Conservation (phyloP, 1,140 invertebrate species). For the Cotesia glomerata region DNA sequence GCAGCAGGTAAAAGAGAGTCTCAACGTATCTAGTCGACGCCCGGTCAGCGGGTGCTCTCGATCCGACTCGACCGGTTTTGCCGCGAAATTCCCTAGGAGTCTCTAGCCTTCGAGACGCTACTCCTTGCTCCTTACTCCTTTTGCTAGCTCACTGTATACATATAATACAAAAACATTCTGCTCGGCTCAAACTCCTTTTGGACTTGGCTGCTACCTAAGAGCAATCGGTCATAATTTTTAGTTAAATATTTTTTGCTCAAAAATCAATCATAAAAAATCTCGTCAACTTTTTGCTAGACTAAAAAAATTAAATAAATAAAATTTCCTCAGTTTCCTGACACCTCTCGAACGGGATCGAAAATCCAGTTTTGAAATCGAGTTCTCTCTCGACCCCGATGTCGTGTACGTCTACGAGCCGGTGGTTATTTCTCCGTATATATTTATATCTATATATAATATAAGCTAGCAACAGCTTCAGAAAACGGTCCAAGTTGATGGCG, state of each 20-base stretch:
- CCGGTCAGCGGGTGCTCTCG: slow-evolving; percentile 36
- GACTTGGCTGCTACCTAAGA: background rate
- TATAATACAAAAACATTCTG: too few relatives aligned
- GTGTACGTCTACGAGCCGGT: background rate
- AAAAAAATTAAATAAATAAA: background rate
- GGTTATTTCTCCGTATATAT: background rate
- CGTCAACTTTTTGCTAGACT: too few relatives aligned
- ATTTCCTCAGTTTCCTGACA: slow-evolving; percentile 33
- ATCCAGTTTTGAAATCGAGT: slow-evolving; percentile 63
- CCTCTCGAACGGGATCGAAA: slow-evolving; percentile 42
- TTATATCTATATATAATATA: slow-evolving; percentile 7
- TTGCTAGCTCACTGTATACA: background rate
- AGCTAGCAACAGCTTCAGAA: slow-evolving; percentile 43
- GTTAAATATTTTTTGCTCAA: background rate
- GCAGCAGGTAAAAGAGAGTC: slow-evolving; percentile 32
- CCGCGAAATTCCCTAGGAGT: slow-evolving; percentile 36
- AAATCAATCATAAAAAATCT: too few relatives aligned
- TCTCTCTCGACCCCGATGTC: slow-evolving; percentile 37
- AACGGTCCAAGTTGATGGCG: slow-evolving; percentile 50
- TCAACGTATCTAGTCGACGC: slow-evolving; percentile 19
- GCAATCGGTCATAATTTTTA: background rate
- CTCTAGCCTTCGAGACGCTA: slow-evolving; percentile 29
- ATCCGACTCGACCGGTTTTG: slow-evolving; percentile 41
- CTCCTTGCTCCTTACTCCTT: background rate
- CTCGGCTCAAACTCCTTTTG: too few relatives aligned